Evolutionary conservation across 1,140 invertebrate genomes (phyloP), one percentile per base, ranked within the genome.

Genomic region (Conus ventricosus): DNA sequence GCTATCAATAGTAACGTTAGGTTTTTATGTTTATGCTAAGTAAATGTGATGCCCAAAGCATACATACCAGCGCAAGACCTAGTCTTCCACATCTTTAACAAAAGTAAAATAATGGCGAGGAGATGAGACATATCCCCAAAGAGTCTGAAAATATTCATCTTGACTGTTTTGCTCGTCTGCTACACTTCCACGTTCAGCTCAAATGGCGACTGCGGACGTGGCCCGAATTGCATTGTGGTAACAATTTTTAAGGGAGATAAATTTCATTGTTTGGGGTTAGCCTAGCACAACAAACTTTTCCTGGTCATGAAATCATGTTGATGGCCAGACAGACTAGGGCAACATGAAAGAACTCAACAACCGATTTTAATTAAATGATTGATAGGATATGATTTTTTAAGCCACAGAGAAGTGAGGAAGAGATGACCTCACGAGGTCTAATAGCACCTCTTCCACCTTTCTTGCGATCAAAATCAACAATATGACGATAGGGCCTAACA

Each of bases 61-160:
- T 54, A 39, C 90, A 96, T 97, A 99, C 98, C 99, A 96, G 99
- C 98, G 96, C 99, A 99, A 93, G 98, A 99, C 95, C 99, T 96
- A 25, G 98, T 99, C 96, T 99, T 99, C 99, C 99, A 99, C 96
- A 99, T 99, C 96, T 99, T 99, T 82, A 98, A 93, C 88, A 99
- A 96, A 91, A 99, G 96, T 93, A 99, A 97, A 91, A 99, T 97
- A 92, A 99, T 99, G 90, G 99, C 99, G 95, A 99, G 95, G 87
- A 99, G 96, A 96, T 99, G 99, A 95, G 98, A 98, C 93, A 99
- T 96, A 96, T 99, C 99, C n/a, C 98, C 99, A 92, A 97, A 95
- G 92, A 99, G 97, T 95, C 99, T 97, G 96, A 99, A 99, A 88
- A 95, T 92, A 92, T 95, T 95, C 95, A 95, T 95, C 23, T 87